Evolutionary conservation across 1,140 invertebrate species (phyloP), one percentile per base, ranked within the genome.

Genomic region (Hormaphis cornu): DNA sequence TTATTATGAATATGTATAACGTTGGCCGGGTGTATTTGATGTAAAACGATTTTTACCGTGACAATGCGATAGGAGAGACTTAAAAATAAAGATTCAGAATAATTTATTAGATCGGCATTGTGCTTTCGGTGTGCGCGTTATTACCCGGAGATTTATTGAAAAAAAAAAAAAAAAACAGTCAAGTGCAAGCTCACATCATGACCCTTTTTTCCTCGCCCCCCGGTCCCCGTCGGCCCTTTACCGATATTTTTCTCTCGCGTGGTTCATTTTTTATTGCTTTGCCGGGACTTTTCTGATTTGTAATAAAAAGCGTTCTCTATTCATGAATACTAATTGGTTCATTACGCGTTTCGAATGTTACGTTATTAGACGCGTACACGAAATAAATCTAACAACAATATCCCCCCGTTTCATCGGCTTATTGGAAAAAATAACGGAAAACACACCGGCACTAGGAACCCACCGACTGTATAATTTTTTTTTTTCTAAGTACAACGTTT

Each of bases 11-110:
- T 52, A 24, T 24, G 16, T 48, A 24, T 24, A 20, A n/a, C n/a
- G n/a, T n/a, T n/a, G n/a, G n/a, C n/a, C n/a, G n/a, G n/a, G n/a
- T 33, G 14, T 48, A 24, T 37, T n/a, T 22, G 22, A 22, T 56
- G 14, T 37, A 26, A 24, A 12, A 66, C 28, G 33, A 66, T 66
- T 66, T 66, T 50, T 66, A 66, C 18, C 50, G 50, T 4, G 9
- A 28, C 61, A 48, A 66, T 26, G 30, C 61, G 61, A 66, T 66
- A 66, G n/a, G n/a, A 66, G 61, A 66, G 44, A 66, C 44, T 66
- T 66, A 66, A 66, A n/a, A 66, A 66, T 66, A 66, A 66, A 66
- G 61, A 66, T 66, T 48, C 61, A 48, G 61, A 66, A 66, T 48
- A 48, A 66, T 66, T 66, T 66, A 48, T 66, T 66, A 66, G 44